Base-by-base conservation (phyloP, 2,113 vertebrate genomes). In the Charadrius vociferus region DNA sequence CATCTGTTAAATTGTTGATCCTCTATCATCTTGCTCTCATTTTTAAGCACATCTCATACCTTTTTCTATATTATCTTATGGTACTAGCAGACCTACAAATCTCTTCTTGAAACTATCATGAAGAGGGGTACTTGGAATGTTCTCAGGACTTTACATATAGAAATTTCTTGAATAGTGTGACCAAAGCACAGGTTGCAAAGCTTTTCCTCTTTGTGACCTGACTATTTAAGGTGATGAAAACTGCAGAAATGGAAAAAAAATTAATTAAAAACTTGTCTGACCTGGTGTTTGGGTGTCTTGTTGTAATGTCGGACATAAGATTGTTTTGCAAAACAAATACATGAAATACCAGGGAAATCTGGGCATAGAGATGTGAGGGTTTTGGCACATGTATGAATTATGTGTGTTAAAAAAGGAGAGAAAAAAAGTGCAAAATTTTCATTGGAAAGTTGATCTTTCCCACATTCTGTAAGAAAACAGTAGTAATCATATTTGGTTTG, bases 51-150 rank as follows among this genome's bases (percentile, higher is more conserved):
- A 47, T 41, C 13, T 85, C 29, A 18, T 23, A 49, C 3, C 21
- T 49, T 49, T 49, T 49, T 49, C 47, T 49, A 6, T 65, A 68
- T 65, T 77, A 49, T 9, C 14, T 72, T 81, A 23, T 8, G 9
- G 4, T 59, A 36, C 11, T 61, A 50, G 18, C 9, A 39, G 19
- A 65, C 59, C 43, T 81, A 30, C 22, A 68, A 53, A 43, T 16
- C 5, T 30, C 24, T 53, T 59, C 32, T 50, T 50, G 39, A 79
- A 88, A 70, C 13, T 39, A 27, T 43, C 10, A 55, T 34, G 21
- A 20, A 9, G 15, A 74, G 71, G 16, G 16, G 32, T 75, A 61
- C 27, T 79, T 86, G 20, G 6, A 32, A 70, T 0, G 0, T 70
- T 87, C 7, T 77, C 41, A 24, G 55, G 37, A 90, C 7, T 68